Evolutionary conservation across 2,113 vertebrate species (phyloP).

Genomic region (Labeo rohita): DNA sequence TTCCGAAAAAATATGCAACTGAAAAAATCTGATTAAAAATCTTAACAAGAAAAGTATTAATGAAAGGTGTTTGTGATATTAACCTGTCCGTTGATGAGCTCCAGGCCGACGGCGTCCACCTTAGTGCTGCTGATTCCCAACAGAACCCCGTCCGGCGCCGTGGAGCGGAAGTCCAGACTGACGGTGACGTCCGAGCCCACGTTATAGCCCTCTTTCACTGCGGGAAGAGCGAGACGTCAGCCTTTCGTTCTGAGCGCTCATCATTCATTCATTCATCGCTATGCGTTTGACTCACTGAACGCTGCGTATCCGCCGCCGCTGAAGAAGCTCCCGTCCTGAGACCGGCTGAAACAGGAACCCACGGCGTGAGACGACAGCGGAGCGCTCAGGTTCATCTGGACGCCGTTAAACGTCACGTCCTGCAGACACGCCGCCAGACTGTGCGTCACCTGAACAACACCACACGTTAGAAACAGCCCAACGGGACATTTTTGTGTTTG

Average conservation of each 20-base stretch:
- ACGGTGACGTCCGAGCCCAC: slow-evolving; percentile 87
- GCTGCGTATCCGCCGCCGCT: slow-evolving; percentile 88
- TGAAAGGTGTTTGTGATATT: slow-evolving; percentile 14
- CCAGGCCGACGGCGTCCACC: slow-evolving; percentile 91
- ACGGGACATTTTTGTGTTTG: too few species aligned
- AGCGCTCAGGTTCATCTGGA: slow-evolving; percentile 70
- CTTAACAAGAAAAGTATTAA: too few species aligned
- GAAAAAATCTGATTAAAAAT: too few species aligned
- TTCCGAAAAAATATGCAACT: too few species aligned
- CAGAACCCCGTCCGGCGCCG: slow-evolving; percentile 76
- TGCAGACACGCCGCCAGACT: slow-evolving; percentile 86
- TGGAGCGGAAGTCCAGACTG: slow-evolving; percentile 86
- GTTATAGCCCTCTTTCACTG: slow-evolving; percentile 90
- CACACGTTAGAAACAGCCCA: neutral
- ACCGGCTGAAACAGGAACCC: slow-evolving; percentile 79
- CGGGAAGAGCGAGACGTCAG: neutral
- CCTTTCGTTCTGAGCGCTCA: neutral
- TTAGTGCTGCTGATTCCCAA: slow-evolving; percentile 91
- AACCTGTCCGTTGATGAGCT: slow-evolving; percentile 91
- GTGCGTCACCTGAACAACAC: slow-evolving; percentile 79
- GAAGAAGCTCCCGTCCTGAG: slow-evolving; percentile 88
- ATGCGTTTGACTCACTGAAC: slow-evolving; percentile 75
- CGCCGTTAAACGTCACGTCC: slow-evolving; percentile 79
- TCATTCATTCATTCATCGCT: neutral
- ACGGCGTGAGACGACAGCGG: slow-evolving; percentile 72